Evolutionary conservation across 35 echinoderm and acorn worm genomes (phyloP), one percentile per base, ranked within the genome.

Genomic region (Apostichopus parvimensis): DNA sequence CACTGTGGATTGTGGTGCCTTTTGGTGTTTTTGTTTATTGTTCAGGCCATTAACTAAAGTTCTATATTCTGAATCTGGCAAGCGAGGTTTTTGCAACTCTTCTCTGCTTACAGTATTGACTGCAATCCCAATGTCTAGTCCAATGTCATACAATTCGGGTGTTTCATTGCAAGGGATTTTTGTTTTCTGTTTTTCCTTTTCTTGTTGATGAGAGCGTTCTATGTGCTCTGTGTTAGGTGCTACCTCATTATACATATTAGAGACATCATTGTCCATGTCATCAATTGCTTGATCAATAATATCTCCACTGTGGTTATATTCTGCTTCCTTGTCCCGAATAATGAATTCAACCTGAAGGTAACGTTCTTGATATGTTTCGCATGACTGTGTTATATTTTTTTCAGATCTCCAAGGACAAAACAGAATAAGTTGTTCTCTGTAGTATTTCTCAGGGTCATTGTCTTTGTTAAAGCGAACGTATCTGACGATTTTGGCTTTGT

Each of bases 361-460:
- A 7, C 34, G 20, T 66, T 88, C 61, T 17, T 88, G n/a, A 34
- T 12, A 88, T 70, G n/a, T 88, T 22, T 88, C 59, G 9, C 68
- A 24, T 88, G 60, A 66, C 55, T 11, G 20, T 82, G n/a, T 4
- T 78, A 23, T 22, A 56, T 26, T 5, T 23, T 88, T 56, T 93
- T n/a, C 92, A 28, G 13, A 26, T 76, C 82, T 25, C 92, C 92
- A 93, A 23, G 92, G 92, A 21, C 2, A 57, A 56, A 77, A 93
- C 17, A 93, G 65, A 54, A 93, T 54, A 14, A 93, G 17, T 93
- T 93, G 61, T 64, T 93, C 70, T 78, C 82, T 87, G 45, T 87
- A 93, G 82, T 77, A 93, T 53, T 93, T 87, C 79, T 93, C 82
- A 57, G 28, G 8, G 78, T 86, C 84, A 83, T 87, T 87, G 10